Evolutionary conservation across 2,113 vertebrate genomes (phyloP).

Genomic region (Pongo pygmaeus): DNA sequence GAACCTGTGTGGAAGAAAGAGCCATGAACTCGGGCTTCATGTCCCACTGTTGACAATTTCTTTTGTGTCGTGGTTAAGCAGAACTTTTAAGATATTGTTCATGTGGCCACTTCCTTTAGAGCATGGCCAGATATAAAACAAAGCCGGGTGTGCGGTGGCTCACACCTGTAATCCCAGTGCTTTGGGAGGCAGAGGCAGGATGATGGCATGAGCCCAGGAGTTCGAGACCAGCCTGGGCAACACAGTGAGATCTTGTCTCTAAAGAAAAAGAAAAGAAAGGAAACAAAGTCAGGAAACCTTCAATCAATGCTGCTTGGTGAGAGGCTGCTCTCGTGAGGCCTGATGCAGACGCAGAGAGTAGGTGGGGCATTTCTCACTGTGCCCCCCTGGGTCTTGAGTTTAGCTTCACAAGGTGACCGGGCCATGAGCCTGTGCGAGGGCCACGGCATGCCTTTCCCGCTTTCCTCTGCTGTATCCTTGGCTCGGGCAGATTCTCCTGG

Average conservation of each 20-base stretch:
- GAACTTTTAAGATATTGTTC: not conserved
- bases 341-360: not conserved
- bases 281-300: not conserved
- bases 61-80: not conserved
- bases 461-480: fast-evolving
- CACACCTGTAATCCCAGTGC: not conserved
- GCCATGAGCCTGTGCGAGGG: fast-evolving
- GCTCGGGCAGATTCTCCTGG: too few species aligned
- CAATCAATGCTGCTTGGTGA: not conserved
- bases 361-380: not conserved
- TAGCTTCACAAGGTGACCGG: not conserved
- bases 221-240: too few species aligned
- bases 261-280: too few species aligned
- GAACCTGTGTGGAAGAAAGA: not conserved
- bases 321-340: not conserved
- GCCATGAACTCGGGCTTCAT: fast-evolving
- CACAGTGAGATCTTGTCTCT: too few species aligned
- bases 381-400: not conserved
- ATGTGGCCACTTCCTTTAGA: not conserved
- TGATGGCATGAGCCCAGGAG: too few species aligned
- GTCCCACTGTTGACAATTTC: not conserved
- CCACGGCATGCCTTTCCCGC: fast-evolving
- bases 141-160: not conserved
- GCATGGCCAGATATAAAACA: not conserved
- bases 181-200: too few species aligned